Base-by-base conservation (phyloP, 2,797 vertebrate species). In the Silurus aristotelis region DNA sequence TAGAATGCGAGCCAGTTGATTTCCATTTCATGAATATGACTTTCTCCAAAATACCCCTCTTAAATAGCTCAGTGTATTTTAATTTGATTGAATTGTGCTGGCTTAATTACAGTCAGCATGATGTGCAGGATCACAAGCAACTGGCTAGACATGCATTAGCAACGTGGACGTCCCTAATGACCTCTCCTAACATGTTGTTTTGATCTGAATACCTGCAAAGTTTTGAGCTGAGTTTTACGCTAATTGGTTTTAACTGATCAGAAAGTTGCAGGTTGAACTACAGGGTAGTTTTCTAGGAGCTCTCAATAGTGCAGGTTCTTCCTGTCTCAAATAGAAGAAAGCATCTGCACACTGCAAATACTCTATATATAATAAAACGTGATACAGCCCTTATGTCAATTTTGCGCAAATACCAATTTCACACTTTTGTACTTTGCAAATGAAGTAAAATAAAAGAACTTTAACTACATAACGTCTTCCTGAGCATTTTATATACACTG, bases 11-110 rank as follows among this genome's bases (percentile, higher is more conserved):
- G 82, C 63, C 58, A 63, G 85, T 82, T 88, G 61, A 87, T 88
- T 89, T 85, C 73, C 81, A 85, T 71, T 63, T 72, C 20, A 66
- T 75, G 7, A 88, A 88, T 87, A 73, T 82, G 72, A 85, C 86
- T 79, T 68, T 84, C 60, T 76, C 84, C 60, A 70, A 87, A 88
- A 87, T 88, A 80, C 72, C 80, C 22, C 22, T 63, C 86, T 66
- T 86, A 73, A 86, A 86, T 87, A 84, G 31, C 73, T 6, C 25
- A 27, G 55, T 27, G 48, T 80, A 85, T 88, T 88, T 86, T 43
- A 48, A 76, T 81, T 48, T 55, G 80, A 86, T 86, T 78, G 70
- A 83, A 76, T 71, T 58, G 82, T 84, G 73, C 71, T n/a, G 68
- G 72, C 72, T 56, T 83, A 80, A 84, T 84, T 48, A 38, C 68